phyloP scores from a whole-genome alignment of 2,888 invertebrate species.

The Catocala nupta region DNA sequence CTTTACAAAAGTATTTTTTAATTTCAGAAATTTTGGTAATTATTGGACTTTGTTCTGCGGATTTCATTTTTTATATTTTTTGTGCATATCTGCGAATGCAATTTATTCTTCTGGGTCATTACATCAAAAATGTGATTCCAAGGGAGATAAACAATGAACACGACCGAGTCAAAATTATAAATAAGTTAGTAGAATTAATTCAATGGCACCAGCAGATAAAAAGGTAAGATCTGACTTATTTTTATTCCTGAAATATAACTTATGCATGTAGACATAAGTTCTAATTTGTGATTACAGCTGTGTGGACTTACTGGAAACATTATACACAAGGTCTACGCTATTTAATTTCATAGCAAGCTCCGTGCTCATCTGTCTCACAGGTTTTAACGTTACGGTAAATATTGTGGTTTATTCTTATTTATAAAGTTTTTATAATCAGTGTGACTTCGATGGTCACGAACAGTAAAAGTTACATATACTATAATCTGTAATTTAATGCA shows the following conservation, averaged over 20 bases:
- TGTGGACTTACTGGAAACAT: conserved; percentile 8
- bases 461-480: no score
- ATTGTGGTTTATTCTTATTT: background rate
- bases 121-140: conserved; percentile 7
- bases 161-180: background rate
- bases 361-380: conserved; percentile 16
- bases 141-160: background rate
- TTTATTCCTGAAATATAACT: background rate
- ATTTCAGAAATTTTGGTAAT: conserved; percentile 13
- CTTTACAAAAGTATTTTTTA: no score
- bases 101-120: conserved; percentile 8
- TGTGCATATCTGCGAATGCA: conserved; percentile 9
- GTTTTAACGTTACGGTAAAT: conserved; percentile 15
- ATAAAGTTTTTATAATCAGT: no score
- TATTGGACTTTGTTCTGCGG: conserved; percentile 1
- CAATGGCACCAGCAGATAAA: conserved; percentile 20
- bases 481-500: no score
- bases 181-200: conserved; percentile 3
- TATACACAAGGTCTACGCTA: conserved; percentile 12
- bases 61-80: conserved; percentile 15
- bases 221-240: conserved; percentile 1
- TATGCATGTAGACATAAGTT: no score
- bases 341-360: conserved; percentile 17
- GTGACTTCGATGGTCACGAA: no score
- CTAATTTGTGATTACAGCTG: conserved; percentile 6